Evolutionary conservation across 2,797 vertebrate genomes (phyloP).

Genomic region (Alosa sapidissima): DNA sequence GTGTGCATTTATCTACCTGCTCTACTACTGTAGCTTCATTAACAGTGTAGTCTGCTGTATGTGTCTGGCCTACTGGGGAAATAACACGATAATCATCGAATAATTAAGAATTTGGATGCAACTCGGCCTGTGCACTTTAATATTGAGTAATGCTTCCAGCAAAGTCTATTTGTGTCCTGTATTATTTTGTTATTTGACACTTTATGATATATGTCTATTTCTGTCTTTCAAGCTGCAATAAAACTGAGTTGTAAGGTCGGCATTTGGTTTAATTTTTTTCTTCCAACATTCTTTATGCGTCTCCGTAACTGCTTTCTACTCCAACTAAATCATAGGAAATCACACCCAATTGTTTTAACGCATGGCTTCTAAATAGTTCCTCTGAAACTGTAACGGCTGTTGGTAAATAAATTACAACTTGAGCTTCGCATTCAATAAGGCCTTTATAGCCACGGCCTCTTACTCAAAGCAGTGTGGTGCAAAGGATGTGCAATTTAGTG

Average conservation of each 20-base stretch:
- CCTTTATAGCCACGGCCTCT: neutral
- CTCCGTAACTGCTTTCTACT: neutral
- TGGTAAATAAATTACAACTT: neutral
- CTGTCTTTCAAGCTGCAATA: neutral
- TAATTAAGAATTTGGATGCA: neutral
- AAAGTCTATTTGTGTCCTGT: neutral
- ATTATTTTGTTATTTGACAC: neutral
- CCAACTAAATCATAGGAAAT: neutral
- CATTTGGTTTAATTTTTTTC: neutral
- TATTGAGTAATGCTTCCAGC: neutral
- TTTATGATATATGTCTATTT: neutral
- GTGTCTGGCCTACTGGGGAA: neutral
- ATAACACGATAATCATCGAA: neutral
- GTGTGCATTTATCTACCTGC: slow-evolving; percentile 23
- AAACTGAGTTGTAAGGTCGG: neutral
- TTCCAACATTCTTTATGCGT: neutral
- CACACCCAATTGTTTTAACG: neutral
- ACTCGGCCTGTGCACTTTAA: neutral
- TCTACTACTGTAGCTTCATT: neutral
- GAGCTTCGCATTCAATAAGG: neutral
- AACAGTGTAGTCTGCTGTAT: neutral
- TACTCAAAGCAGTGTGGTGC: neutral
- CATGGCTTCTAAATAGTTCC: too few species aligned
- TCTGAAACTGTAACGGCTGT: too few species aligned
- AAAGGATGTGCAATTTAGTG: neutral